Evolutionary conservation across 1,140 invertebrate species (phyloP), one percentile per base, ranked within the genome.

Genomic region (Temnothorax longispinosus): DNA sequence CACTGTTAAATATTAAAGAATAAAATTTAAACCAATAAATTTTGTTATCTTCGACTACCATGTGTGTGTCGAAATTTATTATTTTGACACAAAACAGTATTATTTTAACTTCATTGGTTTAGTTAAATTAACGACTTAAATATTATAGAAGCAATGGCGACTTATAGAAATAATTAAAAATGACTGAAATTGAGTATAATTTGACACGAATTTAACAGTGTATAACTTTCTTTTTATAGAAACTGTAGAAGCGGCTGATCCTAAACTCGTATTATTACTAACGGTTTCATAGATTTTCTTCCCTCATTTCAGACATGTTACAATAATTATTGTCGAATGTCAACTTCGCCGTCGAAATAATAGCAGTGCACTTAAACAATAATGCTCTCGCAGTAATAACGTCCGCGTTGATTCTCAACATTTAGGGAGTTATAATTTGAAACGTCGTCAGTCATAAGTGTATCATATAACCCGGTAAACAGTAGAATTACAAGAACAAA

Each of bases 401-500:
- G 41, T 4, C 1, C 50, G 50, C 38, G 52, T 74, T 52, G 62
- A 69, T 54, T 54, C 41, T 47, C 15, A 32, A 74, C 71, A 60
- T 74, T 82, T 35, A 38, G 38, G 18, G 41, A 67, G n/a, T 60
- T 75, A 47, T 50, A 74, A 74, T 74, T 58, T 74, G 67, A 10
- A 44, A 58, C 15, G 41, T 47, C 41, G 64, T 18, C 6, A 69
- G 50, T 41, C 56, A 56, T 75, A 84, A 84, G 32, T 84, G 41
- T 84, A 74, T 74, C 54, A 32, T 52, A 18, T 32, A 84, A 60
- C 41, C 41, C 11, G 80, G 56, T 35, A 84, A 84, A 75, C 35
- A 84, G 69, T 75, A 75, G 69, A 84, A 75, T 84, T 84, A 74
- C 80, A 84, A 75, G 80, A 84, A 60, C 80, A 84, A 84, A 74